Conservation (phyloP, 2,113 vertebrate species). For the Trematomus loennbergii region DNA sequence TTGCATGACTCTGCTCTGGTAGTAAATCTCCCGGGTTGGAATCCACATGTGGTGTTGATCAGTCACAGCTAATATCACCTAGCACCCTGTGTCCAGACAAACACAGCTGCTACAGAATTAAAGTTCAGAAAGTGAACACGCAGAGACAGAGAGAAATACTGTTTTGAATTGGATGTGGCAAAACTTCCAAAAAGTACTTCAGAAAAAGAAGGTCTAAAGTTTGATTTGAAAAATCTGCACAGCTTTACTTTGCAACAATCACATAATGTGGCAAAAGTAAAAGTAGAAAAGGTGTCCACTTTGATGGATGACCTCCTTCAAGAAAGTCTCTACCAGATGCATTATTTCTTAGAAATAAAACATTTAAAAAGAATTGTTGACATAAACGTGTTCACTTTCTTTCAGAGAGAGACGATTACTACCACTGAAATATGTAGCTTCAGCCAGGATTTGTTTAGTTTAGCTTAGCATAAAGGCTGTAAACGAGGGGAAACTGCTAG, state of each 20-base stretch:
- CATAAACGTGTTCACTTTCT: no score
- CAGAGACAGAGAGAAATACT: background rate
- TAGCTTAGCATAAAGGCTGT: no score
- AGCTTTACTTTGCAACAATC: background rate
- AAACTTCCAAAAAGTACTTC: slow-evolving; percentile 7
- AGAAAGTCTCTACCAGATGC: background rate
- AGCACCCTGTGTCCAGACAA: slow-evolving; percentile 63
- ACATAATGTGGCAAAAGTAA: slow-evolving; percentile 3
- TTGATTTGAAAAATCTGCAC: background rate
- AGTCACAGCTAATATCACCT: slow-evolving; percentile 79
- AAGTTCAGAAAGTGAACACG: slow-evolving; percentile 27
- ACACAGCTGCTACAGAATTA: slow-evolving; percentile 74
- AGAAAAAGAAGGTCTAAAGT: background rate
- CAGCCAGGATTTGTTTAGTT: no score
- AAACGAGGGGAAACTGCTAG: background rate
- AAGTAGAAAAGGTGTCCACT: slow-evolving; percentile 10
- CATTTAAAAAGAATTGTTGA: background rate
- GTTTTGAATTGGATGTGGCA: background rate
- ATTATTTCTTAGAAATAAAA: background rate
- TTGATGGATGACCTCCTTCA: background rate
- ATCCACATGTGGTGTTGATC: slow-evolving; percentile 75
- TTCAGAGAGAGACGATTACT: background rate
- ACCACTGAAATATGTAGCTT: no score
- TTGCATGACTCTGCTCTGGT: slow-evolving; percentile 47
- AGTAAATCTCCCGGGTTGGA: slow-evolving; percentile 55